Evolutionary conservation across 1,140 invertebrate species (phyloP), one percentile per base, ranked within the genome.

Genomic region (Meloidogyne chitwoodi): DNA sequence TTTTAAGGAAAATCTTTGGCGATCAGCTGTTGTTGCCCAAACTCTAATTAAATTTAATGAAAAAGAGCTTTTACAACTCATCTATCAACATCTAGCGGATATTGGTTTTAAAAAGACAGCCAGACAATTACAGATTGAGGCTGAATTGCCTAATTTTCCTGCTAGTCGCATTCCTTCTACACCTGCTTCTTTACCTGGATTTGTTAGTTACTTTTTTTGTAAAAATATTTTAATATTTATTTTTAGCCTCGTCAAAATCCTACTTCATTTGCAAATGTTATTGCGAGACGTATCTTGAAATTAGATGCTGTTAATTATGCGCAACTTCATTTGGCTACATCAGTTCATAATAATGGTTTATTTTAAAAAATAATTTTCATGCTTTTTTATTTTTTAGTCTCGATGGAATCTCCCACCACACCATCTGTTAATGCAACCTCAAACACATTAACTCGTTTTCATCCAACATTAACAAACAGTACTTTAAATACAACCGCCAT

Each of bases 1-100:
- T 63, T 31, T 68, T 61, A 68, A 83, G 80, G 83, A 85, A 64
- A 79, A 79, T 31, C 63, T 81, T n/a, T 84, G 83, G 76, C 82
- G 84, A 44, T 38, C 94, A 0, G 94, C 94, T 88, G 93, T 98
- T 74, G 94, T 98, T 10, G 94, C 94, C 0, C 93, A 97, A 88
- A 98, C 95, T 0, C 91, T 92, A 79, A 97, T 98, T 72, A 92
- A 92, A 78, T 98, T 93, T 88, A 94, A 96, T 87, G 93, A 95
- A 85, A 91, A 92, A 75, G 94, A 98, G 87, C 88, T 98, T 16
- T 90, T 95, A 79, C 93, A 95, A 88, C 89, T 99, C 4, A 96
- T 98, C 68, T 91, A 93, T 85, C 92, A 94, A 77, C 94, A 98
- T 90, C 89, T 98, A 64, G 81, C 91, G 27, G 90, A 90, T 4